Conservation (phyloP, 2,888 invertebrate genomes). For the Fissipunctia ypsillon region DNA sequence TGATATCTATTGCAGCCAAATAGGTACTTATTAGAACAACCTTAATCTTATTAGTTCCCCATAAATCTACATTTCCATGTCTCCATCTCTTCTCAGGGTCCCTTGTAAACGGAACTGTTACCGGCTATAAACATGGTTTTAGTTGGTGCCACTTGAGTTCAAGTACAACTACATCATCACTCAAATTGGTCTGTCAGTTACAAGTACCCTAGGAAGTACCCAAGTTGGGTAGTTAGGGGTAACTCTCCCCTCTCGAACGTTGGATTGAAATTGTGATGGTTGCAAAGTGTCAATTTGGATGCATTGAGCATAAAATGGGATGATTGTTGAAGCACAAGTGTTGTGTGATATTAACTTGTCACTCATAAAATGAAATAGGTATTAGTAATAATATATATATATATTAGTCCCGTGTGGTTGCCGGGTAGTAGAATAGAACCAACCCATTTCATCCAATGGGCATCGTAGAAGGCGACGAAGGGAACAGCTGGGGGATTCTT, state of each 20-base stretch:
- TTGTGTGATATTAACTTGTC: not conserved
- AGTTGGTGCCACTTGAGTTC: slow-evolving; percentile 38
- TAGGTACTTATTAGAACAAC: not conserved
- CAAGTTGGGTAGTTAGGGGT: slow-evolving; percentile 15
- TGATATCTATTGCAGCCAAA: not conserved
- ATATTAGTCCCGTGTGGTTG: too few relatives aligned
- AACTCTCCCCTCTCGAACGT: not conserved
- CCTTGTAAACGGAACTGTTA: slow-evolving; percentile 45
- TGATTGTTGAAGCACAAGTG: not conserved
- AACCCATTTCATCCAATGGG: too few relatives aligned
- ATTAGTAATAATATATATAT: too few relatives aligned
- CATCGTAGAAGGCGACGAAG: too few relatives aligned
- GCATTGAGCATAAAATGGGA: not conserved
- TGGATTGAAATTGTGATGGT: slow-evolving; percentile 21
- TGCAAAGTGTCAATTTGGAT: not conserved
- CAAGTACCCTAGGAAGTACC: slow-evolving; percentile 30
- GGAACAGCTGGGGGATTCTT: too few relatives aligned
- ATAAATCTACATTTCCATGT: slow-evolving; percentile 29
- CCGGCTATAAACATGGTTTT: slow-evolving; percentile 41
- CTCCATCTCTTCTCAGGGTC: not conserved
- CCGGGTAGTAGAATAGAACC: too few relatives aligned
- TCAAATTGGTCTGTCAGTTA: slow-evolving; percentile 51
- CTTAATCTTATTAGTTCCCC: not conserved
- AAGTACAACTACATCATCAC: slow-evolving; percentile 41
- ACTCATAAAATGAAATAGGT: too few relatives aligned